A percentile compares a stretch with the other conserved stretches of the same genome.
phyloP scores from a whole-genome alignment of 2,797 vertebrate species.

The Sciurus carolinensis region DNA sequence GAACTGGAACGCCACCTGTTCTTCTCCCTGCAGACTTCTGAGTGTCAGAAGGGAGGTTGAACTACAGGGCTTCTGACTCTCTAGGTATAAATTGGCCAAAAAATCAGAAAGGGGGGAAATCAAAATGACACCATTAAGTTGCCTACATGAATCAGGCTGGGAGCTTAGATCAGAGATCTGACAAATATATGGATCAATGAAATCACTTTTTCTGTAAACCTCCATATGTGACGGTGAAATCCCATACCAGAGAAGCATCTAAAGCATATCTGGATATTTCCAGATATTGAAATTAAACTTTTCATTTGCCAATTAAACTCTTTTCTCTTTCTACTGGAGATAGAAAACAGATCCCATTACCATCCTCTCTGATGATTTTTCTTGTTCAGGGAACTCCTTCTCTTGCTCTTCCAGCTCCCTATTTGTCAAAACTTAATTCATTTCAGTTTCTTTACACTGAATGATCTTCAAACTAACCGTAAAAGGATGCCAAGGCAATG shows the following conservation, averaged over 20 bases:
- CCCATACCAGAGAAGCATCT: background rate
- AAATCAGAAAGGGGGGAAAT: background rate
- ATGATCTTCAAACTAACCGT: background rate
- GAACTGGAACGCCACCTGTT: background rate
- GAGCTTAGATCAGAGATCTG: background rate
- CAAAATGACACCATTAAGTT: background rate
- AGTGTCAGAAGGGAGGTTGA: background rate
- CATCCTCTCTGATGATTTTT: slow-evolving; percentile 19
- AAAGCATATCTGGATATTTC: background rate
- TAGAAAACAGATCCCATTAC: slow-evolving; percentile 9
- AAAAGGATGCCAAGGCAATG: background rate
- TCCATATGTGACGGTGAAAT: background rate
- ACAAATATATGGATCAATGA: background rate
- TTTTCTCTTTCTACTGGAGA: slow-evolving; percentile 22
- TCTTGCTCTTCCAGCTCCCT: slow-evolving; percentile 25
- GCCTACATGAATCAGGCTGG: background rate
- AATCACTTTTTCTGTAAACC: slow-evolving; percentile 26
- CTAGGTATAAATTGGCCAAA: background rate
- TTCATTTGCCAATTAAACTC: background rate
- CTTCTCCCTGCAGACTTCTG: background rate
- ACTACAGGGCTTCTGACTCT: background rate
- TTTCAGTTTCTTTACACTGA: background rate
- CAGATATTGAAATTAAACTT: background rate
- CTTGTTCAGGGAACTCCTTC: background rate
- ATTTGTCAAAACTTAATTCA: slow-evolving; percentile 20